Evolutionary conservation across 2,797 vertebrate genomes (phyloP).

Genomic region (Hoplostethus atlanticus): DNA sequence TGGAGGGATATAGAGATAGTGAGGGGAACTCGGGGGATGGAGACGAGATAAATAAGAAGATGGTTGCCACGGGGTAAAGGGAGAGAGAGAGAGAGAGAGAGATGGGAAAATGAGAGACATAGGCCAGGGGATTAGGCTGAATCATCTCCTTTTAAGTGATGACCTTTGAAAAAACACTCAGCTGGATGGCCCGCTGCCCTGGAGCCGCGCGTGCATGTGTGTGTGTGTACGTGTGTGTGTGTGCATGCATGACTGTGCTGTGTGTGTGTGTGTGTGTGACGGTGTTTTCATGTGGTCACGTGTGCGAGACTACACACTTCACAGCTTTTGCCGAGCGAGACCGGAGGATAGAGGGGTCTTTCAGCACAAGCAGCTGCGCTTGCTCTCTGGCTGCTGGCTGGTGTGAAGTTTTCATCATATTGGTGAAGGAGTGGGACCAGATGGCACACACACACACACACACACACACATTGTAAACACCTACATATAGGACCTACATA

Average conservation of each 20-base stretch:
- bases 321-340: conserved; percentile 30
- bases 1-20: conserved; percentile 56
- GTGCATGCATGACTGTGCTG: conserved; percentile 7
- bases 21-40: conserved; percentile 45
- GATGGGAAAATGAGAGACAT: conserved; percentile 69
- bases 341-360: conserved; percentile 6
- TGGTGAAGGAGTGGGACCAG: neutral
- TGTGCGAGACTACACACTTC: conserved; percentile 31
- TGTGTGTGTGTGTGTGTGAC: neutral
- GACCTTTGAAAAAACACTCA: conserved; percentile 82
- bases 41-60: conserved; percentile 68
- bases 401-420: neutral
- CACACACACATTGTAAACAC: conserved; percentile 10
- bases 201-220: conserved; percentile 31
- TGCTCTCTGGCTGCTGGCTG: neutral
- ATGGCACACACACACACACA: conserved; percentile 2
- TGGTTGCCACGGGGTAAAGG: conserved; percentile 58
- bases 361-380: conserved; percentile 24
- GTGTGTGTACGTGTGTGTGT: conserved; percentile 32
- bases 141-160: conserved; percentile 80
- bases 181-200: conserved; percentile 62
- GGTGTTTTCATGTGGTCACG: conserved; percentile 49
- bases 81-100: conserved; percentile 47
- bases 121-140: conserved; percentile 76
- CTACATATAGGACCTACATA: neutral